Evolutionary conservation across 92 coral and sea anemone genomes (phyloP).

Genomic region (Epizoanthus stellaris): DNA sequence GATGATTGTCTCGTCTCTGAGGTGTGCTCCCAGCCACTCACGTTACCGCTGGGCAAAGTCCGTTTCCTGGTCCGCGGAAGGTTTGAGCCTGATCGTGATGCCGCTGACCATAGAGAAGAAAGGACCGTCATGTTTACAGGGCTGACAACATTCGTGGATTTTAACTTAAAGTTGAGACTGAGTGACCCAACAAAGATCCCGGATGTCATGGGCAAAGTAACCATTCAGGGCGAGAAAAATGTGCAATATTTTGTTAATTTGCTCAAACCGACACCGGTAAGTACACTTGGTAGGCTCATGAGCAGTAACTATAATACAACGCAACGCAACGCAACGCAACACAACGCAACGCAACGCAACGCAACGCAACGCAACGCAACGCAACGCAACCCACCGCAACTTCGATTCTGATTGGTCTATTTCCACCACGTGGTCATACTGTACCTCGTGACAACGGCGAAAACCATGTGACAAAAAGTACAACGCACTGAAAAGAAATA

Average conservation of each 20-base stretch:
- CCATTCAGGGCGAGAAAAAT: slow-evolving; percentile 71
- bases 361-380: too few relatives aligned
- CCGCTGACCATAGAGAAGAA: slow-evolving; percentile 87
- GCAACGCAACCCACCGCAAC: too few relatives aligned
- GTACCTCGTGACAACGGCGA: too few relatives aligned
- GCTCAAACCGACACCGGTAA: slow-evolving; percentile 81
- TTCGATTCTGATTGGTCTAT: too few relatives aligned
- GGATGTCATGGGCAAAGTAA: slow-evolving; percentile 79
- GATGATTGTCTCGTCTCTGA: slow-evolving; percentile 73
- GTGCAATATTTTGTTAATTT: slow-evolving; percentile 70
- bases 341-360: too few relatives aligned
- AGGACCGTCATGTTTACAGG: slow-evolving; percentile 81
- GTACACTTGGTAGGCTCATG: not conserved
- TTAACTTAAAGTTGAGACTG: slow-evolving; percentile 79
- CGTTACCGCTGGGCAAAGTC: slow-evolving; percentile 75
- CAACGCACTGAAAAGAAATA: too few relatives aligned
- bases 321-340: too few relatives aligned
- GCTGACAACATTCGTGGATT: slow-evolving; percentile 83
- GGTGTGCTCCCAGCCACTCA: slow-evolving; percentile 81
- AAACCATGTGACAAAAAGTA: too few relatives aligned
- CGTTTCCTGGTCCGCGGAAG: slow-evolving; percentile 87
- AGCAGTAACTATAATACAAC: not conserved
- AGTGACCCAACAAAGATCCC: slow-evolving; percentile 92
- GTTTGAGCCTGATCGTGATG: slow-evolving; percentile 85
- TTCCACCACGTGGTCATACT: too few relatives aligned